phyloP scores from a whole-genome alignment of 2,888 invertebrate genomes.

The Subacronicta megacephala region DNA sequence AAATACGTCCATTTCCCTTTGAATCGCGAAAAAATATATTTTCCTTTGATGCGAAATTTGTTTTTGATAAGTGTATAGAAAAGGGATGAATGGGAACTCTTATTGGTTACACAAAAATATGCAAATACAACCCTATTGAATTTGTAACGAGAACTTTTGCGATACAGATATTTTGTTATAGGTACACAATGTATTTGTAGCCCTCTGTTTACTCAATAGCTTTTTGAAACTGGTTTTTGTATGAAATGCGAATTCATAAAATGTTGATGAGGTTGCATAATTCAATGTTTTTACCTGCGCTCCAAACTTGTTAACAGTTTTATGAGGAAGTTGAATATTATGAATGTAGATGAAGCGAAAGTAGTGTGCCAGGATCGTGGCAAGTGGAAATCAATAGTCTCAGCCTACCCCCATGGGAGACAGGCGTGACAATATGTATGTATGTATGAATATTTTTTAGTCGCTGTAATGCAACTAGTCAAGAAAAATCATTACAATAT shows the following conservation, averaged over 20 bases:
- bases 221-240: constrained; percentile 16
- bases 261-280: neutral
- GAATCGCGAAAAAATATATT: constrained; percentile 30
- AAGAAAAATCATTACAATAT: no score
- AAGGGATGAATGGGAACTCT: constrained; percentile 43
- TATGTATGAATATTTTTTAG: no score
- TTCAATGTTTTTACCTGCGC: neutral
- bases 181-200: constrained; percentile 41
- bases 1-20: constrained; percentile 30
- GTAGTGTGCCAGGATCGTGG: no score
- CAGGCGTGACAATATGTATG: no score
- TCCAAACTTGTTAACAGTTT: no score
- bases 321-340: no score
- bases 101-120: constrained; percentile 46
- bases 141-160: constrained; percentile 47
- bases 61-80: constrained; percentile 50
- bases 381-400: no score
- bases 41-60: constrained; percentile 43
- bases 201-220: constrained; percentile 13
- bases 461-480: no score
- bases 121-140: constrained; percentile 50
- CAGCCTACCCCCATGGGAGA: no score
- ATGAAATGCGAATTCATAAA: constrained; percentile 9
- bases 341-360: no score
- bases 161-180: constrained; percentile 53